Evolutionary conservation across 1,140 invertebrate genomes (phyloP).

Genomic region (Euschistus heros): DNA sequence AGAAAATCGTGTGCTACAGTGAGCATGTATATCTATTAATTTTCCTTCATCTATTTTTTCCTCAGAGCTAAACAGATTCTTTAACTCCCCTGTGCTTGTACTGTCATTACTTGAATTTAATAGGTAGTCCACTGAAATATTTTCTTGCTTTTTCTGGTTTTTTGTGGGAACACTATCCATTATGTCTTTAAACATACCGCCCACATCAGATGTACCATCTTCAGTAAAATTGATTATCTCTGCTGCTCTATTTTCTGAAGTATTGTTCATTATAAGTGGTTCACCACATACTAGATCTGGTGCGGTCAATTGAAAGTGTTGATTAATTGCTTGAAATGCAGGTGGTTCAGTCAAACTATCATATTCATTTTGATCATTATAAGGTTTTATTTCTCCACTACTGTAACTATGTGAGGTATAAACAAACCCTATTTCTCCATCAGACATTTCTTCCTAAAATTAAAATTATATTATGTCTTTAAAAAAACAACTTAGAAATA

Average conservation of each 20-base stretch:
- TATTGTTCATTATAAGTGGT: no score
- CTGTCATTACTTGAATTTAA: neutral
- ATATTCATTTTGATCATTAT: conserved; percentile 1
- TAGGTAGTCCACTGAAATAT: neutral
- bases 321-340: neutral
- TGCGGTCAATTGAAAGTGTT: neutral
- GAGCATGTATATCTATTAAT: neutral
- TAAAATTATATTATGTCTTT: neutral
- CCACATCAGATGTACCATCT: no score
- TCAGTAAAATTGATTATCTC: no score
- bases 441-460: conserved; percentile 22
- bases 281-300: neutral
- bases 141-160: neutral
- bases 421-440: conserved; percentile 19
- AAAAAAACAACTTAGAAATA: neutral
- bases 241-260: no score
- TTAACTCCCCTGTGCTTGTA: neutral
- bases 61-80: neutral
- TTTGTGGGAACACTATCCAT: no score
- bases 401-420: conserved; percentile 21
- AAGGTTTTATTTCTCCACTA: conserved; percentile 21
- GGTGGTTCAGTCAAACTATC: neutral
- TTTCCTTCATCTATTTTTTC: conserved; percentile 4
- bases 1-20: neutral
- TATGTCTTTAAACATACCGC: no score